Conservation (phyloP, 2,113 vertebrate genomes). For the Oxygymnocypris stewartii region DNA sequence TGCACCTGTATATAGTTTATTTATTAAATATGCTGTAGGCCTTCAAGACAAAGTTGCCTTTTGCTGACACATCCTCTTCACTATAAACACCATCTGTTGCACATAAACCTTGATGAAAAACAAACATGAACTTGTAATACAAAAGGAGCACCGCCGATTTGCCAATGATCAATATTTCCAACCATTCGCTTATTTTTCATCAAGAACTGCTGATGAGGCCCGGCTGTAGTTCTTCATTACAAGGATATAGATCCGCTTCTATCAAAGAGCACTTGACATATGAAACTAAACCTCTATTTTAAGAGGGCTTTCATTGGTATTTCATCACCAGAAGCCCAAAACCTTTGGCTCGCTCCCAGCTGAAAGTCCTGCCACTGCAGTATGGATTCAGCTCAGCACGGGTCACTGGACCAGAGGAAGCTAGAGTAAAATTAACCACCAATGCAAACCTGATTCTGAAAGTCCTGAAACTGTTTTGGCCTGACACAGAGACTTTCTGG, state of each 20-base stretch:
- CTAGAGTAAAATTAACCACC: conserved; percentile 33
- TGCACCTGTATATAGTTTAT: too few species aligned
- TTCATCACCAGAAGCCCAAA: conserved; percentile 13
- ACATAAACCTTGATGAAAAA: conserved; percentile 8
- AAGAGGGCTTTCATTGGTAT: background rate
- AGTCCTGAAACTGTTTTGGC: conserved; percentile 35
- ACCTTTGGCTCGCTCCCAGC: background rate
- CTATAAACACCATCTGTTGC: background rate
- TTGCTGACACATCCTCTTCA: background rate
- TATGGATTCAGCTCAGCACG: background rate
- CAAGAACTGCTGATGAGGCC: conserved; percentile 20
- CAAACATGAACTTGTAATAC: conserved; percentile 32
- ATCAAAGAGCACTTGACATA: background rate
- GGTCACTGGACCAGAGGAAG: conserved; percentile 9
- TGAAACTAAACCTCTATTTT: background rate
- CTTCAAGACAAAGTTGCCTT: background rate
- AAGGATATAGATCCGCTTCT: background rate
- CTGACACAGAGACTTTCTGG: conserved; percentile 55
- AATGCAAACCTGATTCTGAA: conserved; percentile 20
- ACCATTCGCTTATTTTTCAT: background rate
- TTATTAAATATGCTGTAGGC: background rate
- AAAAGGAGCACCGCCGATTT: background rate
- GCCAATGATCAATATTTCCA: conserved; percentile 31
- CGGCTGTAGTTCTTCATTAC: conserved; percentile 24
- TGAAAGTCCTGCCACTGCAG: conserved; percentile 10